A percentile compares a stretch with the other conserved stretches of the same genome.
Evolutionary conservation across 1,140 invertebrate species (phyloP).

Genomic region (Coelopa frigida): DNA sequence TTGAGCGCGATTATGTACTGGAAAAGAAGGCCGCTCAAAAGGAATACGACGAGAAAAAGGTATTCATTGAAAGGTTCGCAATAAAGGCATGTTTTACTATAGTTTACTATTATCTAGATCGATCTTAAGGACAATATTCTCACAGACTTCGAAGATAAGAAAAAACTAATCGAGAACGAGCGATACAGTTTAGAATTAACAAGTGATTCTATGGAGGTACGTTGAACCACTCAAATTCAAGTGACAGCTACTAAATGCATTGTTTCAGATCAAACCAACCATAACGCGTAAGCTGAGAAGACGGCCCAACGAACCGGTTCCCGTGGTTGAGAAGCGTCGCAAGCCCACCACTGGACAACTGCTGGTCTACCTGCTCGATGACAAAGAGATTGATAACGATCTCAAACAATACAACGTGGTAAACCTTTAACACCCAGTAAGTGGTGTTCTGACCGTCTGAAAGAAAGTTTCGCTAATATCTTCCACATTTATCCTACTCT

Average conservation of each 20-base stretch:
- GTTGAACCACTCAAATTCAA: not conserved
- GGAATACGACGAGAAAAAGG: constrained; percentile 93
- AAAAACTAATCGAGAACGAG: constrained; percentile 82
- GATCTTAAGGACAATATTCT: constrained; percentile 86
- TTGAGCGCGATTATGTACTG: constrained; percentile 78
- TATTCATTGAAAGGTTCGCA: constrained; percentile 3
- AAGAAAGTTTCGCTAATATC: not conserved
- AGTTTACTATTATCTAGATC: constrained; percentile 15
- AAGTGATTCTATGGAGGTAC: constrained; percentile 75
- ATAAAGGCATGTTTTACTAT: not conserved
- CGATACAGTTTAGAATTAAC: constrained; percentile 79
- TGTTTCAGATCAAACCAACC: constrained; percentile 54
- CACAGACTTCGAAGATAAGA: constrained; percentile 87
- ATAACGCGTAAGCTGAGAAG: constrained; percentile 82
- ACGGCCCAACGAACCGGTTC: constrained; percentile 87
- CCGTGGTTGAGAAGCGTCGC: constrained; percentile 72
- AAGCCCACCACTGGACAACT: constrained; percentile 70
- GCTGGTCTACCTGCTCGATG: constrained; percentile 78
- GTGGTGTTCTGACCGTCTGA: not conserved
- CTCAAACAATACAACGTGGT: constrained; percentile 70
- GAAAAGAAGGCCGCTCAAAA: constrained; percentile 82
- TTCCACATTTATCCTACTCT: not conserved
- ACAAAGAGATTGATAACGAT: constrained; percentile 83
- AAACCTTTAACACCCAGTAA: constrained; percentile 46
- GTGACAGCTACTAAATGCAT: not conserved